Evolutionary conservation across 1,140 invertebrate genomes (phyloP).

Genomic region (Drosophila albomicans): DNA sequence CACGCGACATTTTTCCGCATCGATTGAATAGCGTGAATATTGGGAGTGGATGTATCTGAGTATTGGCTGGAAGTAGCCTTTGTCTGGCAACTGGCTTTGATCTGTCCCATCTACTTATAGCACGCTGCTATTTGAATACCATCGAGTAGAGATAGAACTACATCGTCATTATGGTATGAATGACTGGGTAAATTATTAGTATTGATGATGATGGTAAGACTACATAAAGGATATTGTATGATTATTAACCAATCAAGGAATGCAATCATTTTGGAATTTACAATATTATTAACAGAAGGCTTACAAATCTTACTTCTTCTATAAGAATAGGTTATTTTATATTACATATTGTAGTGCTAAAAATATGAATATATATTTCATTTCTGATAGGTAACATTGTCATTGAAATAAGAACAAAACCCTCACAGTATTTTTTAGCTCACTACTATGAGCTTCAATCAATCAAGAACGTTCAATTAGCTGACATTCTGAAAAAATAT

Average conservation of each 20-base stretch:
- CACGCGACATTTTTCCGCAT: constrained; percentile 79
- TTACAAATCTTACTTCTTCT: too few species aligned
- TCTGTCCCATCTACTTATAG: constrained; percentile 49
- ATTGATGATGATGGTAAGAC: constrained; percentile 1
- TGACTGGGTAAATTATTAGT: constrained; percentile 20
- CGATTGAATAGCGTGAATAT: constrained; percentile 39
- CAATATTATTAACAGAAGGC: too few species aligned
- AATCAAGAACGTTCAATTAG: too few species aligned
- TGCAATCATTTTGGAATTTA: not conserved
- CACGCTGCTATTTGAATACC: constrained; percentile 35
- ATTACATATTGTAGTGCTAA: too few species aligned
- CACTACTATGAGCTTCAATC: too few species aligned
- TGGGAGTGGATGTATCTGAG: constrained; percentile 1
- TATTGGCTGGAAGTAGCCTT: constrained; percentile 37
- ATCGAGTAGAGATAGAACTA: constrained; percentile 27
- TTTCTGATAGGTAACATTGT: too few species aligned
- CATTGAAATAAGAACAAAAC: too few species aligned
- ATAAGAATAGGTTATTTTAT: too few species aligned
- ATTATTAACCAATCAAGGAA: not conserved
- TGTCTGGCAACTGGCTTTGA: constrained; percentile 65
- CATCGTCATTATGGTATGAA: constrained; percentile 25
- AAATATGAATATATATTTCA: too few species aligned
- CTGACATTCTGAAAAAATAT: too few species aligned
- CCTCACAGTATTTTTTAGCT: too few species aligned
- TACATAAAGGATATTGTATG: not conserved